A percentile compares a stretch with the other conserved stretches of the same genome.
Conservation (phyloP, 2,113 vertebrate genomes). For the Crypturellus undulatus region DNA sequence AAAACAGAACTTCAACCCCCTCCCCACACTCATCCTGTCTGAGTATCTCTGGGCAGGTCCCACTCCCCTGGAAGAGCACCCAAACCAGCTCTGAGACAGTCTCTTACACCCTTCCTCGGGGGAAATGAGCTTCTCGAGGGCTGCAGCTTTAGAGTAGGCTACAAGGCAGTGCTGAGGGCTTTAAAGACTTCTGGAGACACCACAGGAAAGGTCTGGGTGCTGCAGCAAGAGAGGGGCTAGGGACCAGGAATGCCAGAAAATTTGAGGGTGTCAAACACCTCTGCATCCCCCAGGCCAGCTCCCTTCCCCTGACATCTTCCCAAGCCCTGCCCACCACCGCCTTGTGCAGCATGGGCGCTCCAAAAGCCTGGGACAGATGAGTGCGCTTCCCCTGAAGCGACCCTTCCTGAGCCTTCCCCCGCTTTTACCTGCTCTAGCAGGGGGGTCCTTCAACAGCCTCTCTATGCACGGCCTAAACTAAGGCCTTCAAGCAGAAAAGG, state of each 20-base stretch:
- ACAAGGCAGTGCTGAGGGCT: background rate
- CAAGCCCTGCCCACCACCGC: too few species aligned
- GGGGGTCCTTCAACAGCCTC: background rate
- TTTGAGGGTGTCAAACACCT: background rate
- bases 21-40: background rate
- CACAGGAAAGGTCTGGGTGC: background rate
- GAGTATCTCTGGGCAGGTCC: background rate
- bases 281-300: background rate
- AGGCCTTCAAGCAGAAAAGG: background rate
- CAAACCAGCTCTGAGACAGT: background rate
- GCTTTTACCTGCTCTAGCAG: background rate
- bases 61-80: background rate
- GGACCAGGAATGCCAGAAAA: background rate
- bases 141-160: background rate
- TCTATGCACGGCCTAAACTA: background rate
- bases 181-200: background rate
- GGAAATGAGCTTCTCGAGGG: background rate
- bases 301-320: background rate
- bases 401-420: background rate
- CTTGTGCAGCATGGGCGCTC: background rate
- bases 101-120: background rate
- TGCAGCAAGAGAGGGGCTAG: background rate
- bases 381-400: fast-evolving
- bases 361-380: background rate
- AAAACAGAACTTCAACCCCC: background rate